Evolutionary conservation across 2,888 invertebrate genomes (phyloP), one percentile per base, ranked within the genome.

Genomic region (Physocephala rufipes): DNA sequence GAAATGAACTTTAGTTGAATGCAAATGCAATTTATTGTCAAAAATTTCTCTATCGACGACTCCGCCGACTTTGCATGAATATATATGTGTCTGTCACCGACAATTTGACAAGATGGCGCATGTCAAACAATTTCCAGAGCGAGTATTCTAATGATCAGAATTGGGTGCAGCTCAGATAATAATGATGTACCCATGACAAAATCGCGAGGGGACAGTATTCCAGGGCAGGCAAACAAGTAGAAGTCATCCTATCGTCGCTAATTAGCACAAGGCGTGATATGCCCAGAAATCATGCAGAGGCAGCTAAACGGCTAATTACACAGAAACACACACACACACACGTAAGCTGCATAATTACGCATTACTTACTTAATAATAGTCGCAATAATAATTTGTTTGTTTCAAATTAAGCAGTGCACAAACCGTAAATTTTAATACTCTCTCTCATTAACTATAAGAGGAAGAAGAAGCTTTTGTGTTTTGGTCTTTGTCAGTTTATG

Each of bases 281-380:
- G n/a, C 13, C 16, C n/a, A 3, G 24, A 55, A 9, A n/a, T 24
- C 53, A 2, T 12, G 24, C 53, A 53, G 12, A 53, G 9, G n/a
- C 53, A 55, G 9, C 19, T 24, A 24, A 1, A 55, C 53, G 49
- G 43, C 36, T 9, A 61, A 26, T 28, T 3, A 62, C 43, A 62
- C 62, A 59, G 21, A 45, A 7, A 13, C 15, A 62, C 43, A 19
- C 43, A 62, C 62, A 36, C 61, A 43, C 43, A 21, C 62, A 45
- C 62, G 21, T 45, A 19, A n/a, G 16, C 43, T 4, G 16, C 9
- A 21, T 19, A 24, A n/a, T 19, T 15, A 21, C 13, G 24, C 36
- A 53, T 13, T n/a, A n/a, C n/a, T 16, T 12, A 36, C 19, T 30
- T 65, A 45, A 64, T 64, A 26, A 49, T 64, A 24, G 2, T 64